A percentile compares a stretch with the other conserved stretches of the same genome.
phyloP scores from a whole-genome alignment of 2,797 vertebrate species.

The Acanthurus leucopareius region DNA sequence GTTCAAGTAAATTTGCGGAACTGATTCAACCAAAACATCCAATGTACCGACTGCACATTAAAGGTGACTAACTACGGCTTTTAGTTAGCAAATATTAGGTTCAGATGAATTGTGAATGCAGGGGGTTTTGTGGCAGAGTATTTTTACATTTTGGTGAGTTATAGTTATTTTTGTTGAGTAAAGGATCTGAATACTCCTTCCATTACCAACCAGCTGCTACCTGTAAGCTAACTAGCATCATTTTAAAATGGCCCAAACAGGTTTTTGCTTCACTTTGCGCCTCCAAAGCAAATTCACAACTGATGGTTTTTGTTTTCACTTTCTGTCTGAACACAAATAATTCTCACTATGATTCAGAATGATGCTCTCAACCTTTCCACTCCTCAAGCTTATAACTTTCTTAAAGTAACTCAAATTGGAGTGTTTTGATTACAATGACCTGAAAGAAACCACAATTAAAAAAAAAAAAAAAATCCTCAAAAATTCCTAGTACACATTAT shows the following conservation, averaged over 20 bases:
- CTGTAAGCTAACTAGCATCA: no score
- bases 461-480: slow-evolving; percentile 5
- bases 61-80: not conserved
- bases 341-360: not conserved
- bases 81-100: not conserved
- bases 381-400: not conserved
- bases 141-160: not conserved
- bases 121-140: not conserved
- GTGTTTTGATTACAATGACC: slow-evolving; percentile 4
- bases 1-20: not conserved
- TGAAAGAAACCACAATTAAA: slow-evolving; percentile 9
- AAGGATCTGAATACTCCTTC: not conserved
- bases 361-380: not conserved
- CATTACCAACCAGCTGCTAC: not conserved
- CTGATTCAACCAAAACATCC: no score
- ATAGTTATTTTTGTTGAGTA: not conserved
- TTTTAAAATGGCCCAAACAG: not conserved
- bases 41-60: no score
- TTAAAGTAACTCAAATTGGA: slow-evolving; percentile 5
- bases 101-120: not conserved
- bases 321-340: slow-evolving; percentile 27
- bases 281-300: not conserved
- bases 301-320: not conserved
- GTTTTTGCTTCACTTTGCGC: not conserved
- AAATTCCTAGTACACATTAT: not conserved